phyloP scores from a whole-genome alignment of 2,797 vertebrate species.

The Intellagama lesueurii region DNA sequence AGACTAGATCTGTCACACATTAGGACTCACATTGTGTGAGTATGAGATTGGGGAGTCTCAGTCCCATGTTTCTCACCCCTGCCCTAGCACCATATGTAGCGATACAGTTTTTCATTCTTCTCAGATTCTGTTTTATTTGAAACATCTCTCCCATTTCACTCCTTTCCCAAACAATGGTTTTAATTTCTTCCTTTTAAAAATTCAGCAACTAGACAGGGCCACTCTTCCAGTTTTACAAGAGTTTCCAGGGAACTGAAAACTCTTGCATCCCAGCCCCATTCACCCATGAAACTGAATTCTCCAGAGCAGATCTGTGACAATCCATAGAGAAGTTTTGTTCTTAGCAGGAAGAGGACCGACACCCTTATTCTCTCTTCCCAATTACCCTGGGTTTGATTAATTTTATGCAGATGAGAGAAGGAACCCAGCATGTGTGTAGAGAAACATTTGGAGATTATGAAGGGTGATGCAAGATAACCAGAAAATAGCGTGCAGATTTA shows the following conservation, averaged over 20 bases:
- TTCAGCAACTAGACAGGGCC: not conserved
- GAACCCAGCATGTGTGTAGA: not conserved
- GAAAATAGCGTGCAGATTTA: not conserved
- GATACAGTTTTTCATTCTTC: not conserved
- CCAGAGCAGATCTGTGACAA: not conserved
- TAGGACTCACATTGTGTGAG: not conserved
- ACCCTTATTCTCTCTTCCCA: not conserved
- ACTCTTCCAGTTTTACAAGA: conserved; percentile 35
- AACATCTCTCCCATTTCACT: conserved; percentile 6
- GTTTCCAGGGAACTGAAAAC: conserved; percentile 42
- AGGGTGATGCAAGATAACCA: not conserved
- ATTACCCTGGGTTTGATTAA: conserved; percentile 10
- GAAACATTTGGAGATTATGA: not conserved
- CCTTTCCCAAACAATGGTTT: conserved; percentile 38
- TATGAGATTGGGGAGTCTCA: too few relatives aligned
- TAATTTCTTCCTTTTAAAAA: conserved; percentile 52
- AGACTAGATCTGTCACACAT: not conserved
- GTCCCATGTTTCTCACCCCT: not conserved
- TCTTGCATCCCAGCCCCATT: conserved; percentile 58
- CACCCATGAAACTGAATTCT: conserved; percentile 63
- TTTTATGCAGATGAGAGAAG: not conserved
- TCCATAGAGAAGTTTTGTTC: conserved; percentile 29
- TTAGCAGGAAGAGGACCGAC: not conserved
- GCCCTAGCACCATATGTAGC: not conserved
- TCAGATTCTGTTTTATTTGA: not conserved